Percentiles rank a stretch among this genome's conserved stretches.
These are phyloP conservation scores for Cantharis nigra DNA, from an alignment of 2,888 invertebrate genomes.

Conservation along the genomic window DNA sequence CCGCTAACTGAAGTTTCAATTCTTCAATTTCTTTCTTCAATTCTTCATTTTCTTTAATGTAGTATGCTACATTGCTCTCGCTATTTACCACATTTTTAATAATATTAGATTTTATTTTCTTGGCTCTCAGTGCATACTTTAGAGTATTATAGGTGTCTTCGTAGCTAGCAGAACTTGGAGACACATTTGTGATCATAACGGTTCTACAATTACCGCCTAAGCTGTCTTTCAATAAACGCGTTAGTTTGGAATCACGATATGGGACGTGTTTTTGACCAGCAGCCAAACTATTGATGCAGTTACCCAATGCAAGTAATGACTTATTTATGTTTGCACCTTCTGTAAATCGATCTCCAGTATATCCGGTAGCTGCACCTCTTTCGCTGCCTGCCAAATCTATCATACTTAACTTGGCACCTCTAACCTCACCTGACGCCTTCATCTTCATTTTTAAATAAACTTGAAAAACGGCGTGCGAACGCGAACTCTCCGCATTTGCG, in stretches of 20 bases:
- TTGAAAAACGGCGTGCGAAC: constrained; percentile 96
- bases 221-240: constrained; percentile 87
- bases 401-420: constrained; percentile 88
- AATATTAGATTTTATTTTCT: constrained; percentile 74
- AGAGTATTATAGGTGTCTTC: constrained; percentile 94
- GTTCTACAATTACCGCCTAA: constrained; percentile 93
- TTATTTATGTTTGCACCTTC: constrained; percentile 95
- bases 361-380: constrained; percentile 85
- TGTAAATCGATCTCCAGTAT: constrained; percentile 79
- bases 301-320: constrained; percentile 85
- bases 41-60: constrained; percentile 73
- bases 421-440: constrained; percentile 67
- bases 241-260: constrained; percentile 89
- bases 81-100: constrained; percentile 75
- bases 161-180: constrained; percentile 75
- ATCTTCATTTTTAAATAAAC: constrained; percentile 63
- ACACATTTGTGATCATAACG: constrained; percentile 92
- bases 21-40: constrained; percentile 47
- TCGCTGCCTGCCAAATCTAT: constrained; percentile 95
- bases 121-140: constrained; percentile 83
- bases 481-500: constrained; percentile 91
- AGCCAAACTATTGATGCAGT: constrained; percentile 86
- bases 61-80: constrained; percentile 70
- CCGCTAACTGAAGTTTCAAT: constrained; percentile 24
- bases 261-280: constrained; percentile 85